Base-by-base conservation (phyloP, 2,797 vertebrate species). In the Propithecus deckenii region DNA sequence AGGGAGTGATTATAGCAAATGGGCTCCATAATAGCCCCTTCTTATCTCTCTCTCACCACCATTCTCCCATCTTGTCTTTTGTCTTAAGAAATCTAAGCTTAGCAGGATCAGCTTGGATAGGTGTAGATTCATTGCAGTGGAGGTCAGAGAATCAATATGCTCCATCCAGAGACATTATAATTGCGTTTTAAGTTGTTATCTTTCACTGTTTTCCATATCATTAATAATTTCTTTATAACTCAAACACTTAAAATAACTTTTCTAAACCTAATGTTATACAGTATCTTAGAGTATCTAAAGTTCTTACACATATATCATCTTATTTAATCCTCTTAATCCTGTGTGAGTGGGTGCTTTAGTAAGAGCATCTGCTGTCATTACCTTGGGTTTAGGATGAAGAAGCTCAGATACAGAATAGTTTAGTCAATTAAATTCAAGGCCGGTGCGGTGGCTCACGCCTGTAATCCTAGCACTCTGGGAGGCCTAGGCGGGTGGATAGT, bases 211-310 rank as follows among this genome's bases (percentile, higher is more conserved):
- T 90, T 67, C 50, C 87, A 2, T 84, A 72, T 67, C 41, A 83
- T 92, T 85, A 83, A 38, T 78, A 61, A 81, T 86, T 94, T 92
- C 46, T 67, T 3, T 81, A 15, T 79, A 80, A 71, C 15, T 35
- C 12, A 86, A 74, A 87, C 35, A 90, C 23, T 95, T 91, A 78
- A 92, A 95, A 83, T 92, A 94, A 72, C 50, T 65, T 80, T 91
- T 89, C 46, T 80, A 86, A 72, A 43, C 13, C 17, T 50, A 69
- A n/a, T 35, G 3, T 55, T 96, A 9, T 32, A 0, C 67, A 25
- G 25, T 18, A 30, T 7, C 88, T 59, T 30, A 52, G 4, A 52
- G 38, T 69, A 46, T 35, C 61, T 76, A 0, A 90, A 86, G 67
- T 80, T 89, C 30, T 74, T n/a, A 23, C 12, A 46, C 1, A 22